phyloP scores from a whole-genome alignment of 2,113 vertebrate genomes.

The Anser cygnoides region DNA sequence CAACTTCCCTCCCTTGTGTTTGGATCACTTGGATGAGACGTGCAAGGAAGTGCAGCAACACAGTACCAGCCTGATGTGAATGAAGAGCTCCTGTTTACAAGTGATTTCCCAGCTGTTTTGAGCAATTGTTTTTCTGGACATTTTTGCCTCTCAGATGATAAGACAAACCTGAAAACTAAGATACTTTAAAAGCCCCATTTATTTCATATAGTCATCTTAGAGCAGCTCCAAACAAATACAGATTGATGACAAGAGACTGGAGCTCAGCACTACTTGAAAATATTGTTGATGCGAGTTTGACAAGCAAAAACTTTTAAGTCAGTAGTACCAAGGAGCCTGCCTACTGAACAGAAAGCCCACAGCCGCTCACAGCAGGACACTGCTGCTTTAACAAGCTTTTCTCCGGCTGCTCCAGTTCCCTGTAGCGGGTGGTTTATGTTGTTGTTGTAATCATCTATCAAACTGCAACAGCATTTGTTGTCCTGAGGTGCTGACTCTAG shows the following conservation, averaged over 20 bases:
- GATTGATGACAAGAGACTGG: not conserved
- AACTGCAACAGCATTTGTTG: conserved; percentile 2
- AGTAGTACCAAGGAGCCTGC: not conserved
- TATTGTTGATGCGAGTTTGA: not conserved
- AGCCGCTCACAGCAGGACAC: conserved; percentile 8
- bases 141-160: not conserved
- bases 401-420: conserved; percentile 26
- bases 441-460: not conserved
- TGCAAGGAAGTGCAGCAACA: not conserved
- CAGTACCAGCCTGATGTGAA: not conserved
- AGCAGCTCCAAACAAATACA: not conserved
- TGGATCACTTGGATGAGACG: not conserved
- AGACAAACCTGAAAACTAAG: not conserved
- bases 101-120: not conserved
- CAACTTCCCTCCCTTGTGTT: not conserved
- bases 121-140: not conserved
- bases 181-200: not conserved
- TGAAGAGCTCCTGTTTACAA: not conserved
- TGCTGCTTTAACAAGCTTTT: conserved; percentile 38
- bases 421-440: not conserved
- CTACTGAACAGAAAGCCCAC: not conserved
- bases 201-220: not conserved
- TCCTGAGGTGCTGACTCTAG: conserved; percentile 25
- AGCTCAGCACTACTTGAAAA: not conserved
- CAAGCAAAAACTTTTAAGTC: not conserved